These are phyloP conservation scores for Colossoma macropomum DNA, from an alignment of 2,113 vertebrate genomes.

Conservation along the genomic window DNA sequence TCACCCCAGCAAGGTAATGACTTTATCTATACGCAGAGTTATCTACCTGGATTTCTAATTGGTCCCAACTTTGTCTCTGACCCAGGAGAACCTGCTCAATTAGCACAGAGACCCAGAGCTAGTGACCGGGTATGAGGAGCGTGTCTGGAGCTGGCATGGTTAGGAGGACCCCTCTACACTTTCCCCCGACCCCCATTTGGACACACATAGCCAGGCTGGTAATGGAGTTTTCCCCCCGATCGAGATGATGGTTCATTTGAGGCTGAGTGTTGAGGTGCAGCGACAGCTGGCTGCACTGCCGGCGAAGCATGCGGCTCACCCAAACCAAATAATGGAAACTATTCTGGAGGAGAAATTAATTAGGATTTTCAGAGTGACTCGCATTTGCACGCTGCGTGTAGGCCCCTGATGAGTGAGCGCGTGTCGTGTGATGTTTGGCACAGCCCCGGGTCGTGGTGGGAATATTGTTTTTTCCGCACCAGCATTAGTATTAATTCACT, in stretches of 20 bases:
- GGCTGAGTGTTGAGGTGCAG: background rate
- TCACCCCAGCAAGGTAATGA: background rate
- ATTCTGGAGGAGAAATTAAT: constrained; percentile 44
- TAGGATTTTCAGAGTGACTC: constrained; percentile 32
- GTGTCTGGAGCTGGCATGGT: background rate
- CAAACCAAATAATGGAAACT: constrained; percentile 20
- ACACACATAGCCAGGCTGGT: background rate
- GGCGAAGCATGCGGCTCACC: background rate
- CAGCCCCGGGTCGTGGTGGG: constrained; percentile 2
- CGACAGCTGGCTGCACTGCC: background rate
- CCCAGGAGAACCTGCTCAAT: background rate
- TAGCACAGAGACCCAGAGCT: background rate
- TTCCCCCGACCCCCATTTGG: constrained; percentile 25
- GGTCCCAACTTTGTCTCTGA: background rate
- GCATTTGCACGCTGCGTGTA: constrained; percentile 19
- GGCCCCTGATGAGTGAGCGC: background rate
- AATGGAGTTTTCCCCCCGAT: constrained; percentile 13
- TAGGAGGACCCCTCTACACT: background rate
- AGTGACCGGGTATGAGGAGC: background rate
- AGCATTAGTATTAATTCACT: constrained; percentile 32
- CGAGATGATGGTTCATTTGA: background rate
- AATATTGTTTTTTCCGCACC: background rate
- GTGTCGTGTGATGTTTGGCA: constrained; percentile 20
- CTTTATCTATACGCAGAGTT: constrained; percentile 14
- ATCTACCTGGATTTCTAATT: background rate